Conservation (phyloP, 2,888 invertebrate species). For the Pammene aurita region DNA sequence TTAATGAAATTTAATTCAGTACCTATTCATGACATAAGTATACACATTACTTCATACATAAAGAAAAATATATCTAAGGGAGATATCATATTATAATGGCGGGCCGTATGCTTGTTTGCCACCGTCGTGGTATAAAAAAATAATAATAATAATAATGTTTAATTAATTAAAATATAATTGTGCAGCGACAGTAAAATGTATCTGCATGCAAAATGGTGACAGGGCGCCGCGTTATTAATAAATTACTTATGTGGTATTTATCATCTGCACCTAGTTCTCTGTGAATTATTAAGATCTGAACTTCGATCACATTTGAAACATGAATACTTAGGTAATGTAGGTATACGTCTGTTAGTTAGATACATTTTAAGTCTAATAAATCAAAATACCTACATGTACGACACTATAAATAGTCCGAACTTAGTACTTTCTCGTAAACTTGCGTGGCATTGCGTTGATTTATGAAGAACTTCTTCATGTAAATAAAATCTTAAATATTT, state of each 20-base stretch:
- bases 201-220: background rate
- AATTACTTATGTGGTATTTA: constrained; percentile 17
- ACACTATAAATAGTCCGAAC: too few relatives aligned
- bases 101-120: too few relatives aligned
- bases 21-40: background rate
- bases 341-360: background rate
- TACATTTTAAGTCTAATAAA: too few relatives aligned
- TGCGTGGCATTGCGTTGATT: too few relatives aligned
- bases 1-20: background rate
- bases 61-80: background rate
- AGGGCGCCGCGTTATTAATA: background rate
- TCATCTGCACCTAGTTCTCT: constrained; percentile 19
- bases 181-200: constrained; percentile 2
- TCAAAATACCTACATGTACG: too few relatives aligned
- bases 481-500: too few relatives aligned
- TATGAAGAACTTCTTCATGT: too few relatives aligned
- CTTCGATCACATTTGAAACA: constrained; percentile 19
- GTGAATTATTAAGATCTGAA: constrained; percentile 20
- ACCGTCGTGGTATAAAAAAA: too few relatives aligned
- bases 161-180: background rate
- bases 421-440: too few relatives aligned
- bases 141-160: background rate
- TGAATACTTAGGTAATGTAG: background rate
- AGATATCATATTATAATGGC: background rate
- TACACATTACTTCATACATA: background rate